Conservation (phyloP, 2,797 vertebrate species). For the Champsocephalus esox region DNA sequence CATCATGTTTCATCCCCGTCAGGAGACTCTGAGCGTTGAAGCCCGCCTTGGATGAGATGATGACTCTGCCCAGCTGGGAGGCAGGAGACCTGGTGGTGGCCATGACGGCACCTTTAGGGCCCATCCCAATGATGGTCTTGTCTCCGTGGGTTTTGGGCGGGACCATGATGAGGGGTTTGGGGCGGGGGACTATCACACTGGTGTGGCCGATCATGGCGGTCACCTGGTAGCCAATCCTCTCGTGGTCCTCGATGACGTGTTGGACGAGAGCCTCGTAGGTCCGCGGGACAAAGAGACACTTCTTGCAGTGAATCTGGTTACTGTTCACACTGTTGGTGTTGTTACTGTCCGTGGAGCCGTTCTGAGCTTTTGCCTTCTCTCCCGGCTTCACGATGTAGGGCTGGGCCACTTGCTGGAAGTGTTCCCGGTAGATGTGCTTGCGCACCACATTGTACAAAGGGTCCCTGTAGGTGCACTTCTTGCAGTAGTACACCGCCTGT, state of each 20-base stretch:
- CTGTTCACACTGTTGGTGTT: slow-evolving; percentile 85
- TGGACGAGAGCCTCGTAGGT: slow-evolving; percentile 98
- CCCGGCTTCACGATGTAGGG: slow-evolving; percentile 95
- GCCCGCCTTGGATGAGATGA: slow-evolving; percentile 89
- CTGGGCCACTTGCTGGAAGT: slow-evolving; percentile 98
- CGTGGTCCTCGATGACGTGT: slow-evolving; percentile 98
- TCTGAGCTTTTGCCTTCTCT: slow-evolving; percentile 86
- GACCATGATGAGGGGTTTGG: slow-evolving; percentile 93
- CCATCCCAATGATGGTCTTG: slow-evolving; percentile 92
- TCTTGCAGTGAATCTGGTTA: slow-evolving; percentile 96
- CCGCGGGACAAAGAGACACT: slow-evolving; percentile 98
- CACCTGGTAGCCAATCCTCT: slow-evolving; percentile 97
- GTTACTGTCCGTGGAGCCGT: slow-evolving; percentile 77
- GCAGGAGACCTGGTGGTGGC: slow-evolving; percentile 87
- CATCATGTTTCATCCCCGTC: slow-evolving; percentile 90
- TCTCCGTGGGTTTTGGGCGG: slow-evolving; percentile 92
- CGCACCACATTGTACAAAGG: slow-evolving; percentile 98
- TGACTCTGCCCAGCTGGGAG: slow-evolving; percentile 89
- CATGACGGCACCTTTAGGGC: slow-evolving; percentile 92
- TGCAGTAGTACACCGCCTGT: slow-evolving; percentile 99
- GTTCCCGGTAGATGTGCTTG: slow-evolving; percentile 99
- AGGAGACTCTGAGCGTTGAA: slow-evolving; percentile 90
- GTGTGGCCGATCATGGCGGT: slow-evolving; percentile 99
- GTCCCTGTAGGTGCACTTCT: slow-evolving; percentile 99
- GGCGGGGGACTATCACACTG: slow-evolving; percentile 95